Percentiles rank a stretch among this genome's conserved stretches.
These are phyloP conservation scores for Tethya wilhelma DNA, from an alignment of 37 sponge, comb jelly and placozoan genomes.

Conservation along the genomic window DNA sequence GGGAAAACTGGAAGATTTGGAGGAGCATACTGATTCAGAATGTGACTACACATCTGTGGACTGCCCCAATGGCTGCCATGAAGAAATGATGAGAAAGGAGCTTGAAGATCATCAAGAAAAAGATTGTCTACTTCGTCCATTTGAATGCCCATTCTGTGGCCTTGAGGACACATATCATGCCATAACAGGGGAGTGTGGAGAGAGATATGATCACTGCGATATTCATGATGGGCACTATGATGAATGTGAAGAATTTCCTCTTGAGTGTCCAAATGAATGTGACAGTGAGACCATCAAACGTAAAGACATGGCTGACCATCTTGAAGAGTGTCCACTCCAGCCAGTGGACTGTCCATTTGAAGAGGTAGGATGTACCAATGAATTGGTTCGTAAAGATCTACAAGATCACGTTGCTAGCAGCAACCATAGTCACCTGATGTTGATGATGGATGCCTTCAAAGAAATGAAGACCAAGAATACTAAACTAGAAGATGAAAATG, in stretches of 20 bases:
- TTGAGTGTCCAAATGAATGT: conserved; percentile 23
- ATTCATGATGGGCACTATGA: not conserved
- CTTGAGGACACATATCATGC: conserved; percentile 2
- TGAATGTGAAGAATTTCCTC: not conserved
- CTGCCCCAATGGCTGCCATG: conserved; percentile 9
- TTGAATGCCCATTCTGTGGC: not conserved
- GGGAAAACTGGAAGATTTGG: not conserved
- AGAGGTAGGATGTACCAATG: not conserved
- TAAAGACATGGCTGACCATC: not conserved
- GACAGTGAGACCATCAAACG: not conserved
- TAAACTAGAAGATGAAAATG: not conserved
- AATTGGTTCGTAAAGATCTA: not conserved
- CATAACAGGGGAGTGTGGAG: conserved; percentile 3
- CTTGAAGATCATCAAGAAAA: not conserved
- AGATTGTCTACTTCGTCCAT: not conserved
- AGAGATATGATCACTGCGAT: not conserved
- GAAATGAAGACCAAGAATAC: not conserved
- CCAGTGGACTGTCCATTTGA: not conserved
- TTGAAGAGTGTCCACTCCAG: conserved; percentile 12
- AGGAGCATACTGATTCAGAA: conserved; percentile 1
- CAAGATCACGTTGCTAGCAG: not conserved
- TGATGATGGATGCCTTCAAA: not conserved
- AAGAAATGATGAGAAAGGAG: not conserved
- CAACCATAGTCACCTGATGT: not conserved
- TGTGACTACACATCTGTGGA: not conserved